Evolutionary conservation across 2,113 vertebrate species (phyloP).

Genomic region (Aegypius monachus): DNA sequence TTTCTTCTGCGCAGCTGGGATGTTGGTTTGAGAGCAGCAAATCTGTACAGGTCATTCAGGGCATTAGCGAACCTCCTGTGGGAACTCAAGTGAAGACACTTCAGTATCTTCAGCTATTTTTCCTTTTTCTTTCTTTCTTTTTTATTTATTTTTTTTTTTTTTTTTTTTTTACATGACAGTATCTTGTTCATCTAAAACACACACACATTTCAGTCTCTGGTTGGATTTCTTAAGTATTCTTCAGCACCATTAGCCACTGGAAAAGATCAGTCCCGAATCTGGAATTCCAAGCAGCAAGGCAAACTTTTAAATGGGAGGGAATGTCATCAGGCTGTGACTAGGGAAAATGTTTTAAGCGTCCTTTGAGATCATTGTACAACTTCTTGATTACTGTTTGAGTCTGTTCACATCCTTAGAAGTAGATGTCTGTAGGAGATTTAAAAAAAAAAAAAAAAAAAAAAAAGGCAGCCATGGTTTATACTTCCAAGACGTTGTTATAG

Average conservation of each 20-base stretch:
- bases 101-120: neutral
- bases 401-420: neutral
- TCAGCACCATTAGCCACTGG: neutral
- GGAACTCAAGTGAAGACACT: neutral
- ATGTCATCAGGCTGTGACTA: neutral
- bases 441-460: neutral
- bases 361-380: neutral
- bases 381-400: neutral
- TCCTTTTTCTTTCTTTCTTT: no score
- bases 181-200: neutral
- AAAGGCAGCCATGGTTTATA: neutral
- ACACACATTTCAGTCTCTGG: neutral
- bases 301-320: neutral
- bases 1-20: neutral
- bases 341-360: neutral
- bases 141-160: no score
- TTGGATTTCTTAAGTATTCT: neutral
- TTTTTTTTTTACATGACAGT: no score
- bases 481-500: neutral
- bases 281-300: neutral
- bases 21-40: neutral
- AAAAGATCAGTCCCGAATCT: neutral
- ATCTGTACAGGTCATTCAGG: neutral
- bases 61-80: neutral
- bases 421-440: neutral